These are phyloP conservation scores for Pitangus sulphuratus DNA, from an alignment of 2,797 vertebrate species.

Conservation along the genomic window DNA sequence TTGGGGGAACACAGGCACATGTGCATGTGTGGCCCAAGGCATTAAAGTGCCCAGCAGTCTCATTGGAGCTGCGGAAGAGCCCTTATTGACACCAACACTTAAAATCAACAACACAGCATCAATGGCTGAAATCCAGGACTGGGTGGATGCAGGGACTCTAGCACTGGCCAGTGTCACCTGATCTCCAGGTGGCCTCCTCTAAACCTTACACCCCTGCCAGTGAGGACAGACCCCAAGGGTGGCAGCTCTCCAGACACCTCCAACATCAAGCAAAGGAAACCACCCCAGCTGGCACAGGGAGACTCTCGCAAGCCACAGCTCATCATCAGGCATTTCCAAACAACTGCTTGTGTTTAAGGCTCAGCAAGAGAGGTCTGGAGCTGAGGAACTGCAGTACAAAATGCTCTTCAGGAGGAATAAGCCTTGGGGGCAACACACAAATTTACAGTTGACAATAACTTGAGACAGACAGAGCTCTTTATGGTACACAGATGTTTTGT, in stretches of 20 bases:
- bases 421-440: not conserved
- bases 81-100: not conserved
- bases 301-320: not conserved
- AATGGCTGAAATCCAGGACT: not conserved
- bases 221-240: not conserved
- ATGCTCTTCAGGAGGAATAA: not conserved
- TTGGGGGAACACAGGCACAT: not conserved
- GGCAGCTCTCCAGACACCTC: not conserved
- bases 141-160: not conserved
- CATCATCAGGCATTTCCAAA: not conserved
- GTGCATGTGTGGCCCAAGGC: not conserved
- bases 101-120: not conserved
- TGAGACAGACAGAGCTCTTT: constrained; percentile 33
- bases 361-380: not conserved
- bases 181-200: not conserved
- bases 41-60: not conserved
- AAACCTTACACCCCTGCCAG: not conserved
- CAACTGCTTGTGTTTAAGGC: not conserved
- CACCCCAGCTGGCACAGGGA: rapidly evolving
- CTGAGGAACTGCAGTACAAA: not conserved
- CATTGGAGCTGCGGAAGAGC: not conserved
- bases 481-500: constrained; percentile 26
- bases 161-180: rapidly evolving
- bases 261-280: not conserved
- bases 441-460: constrained; percentile 36